phyloP scores from a whole-genome alignment of 2,888 invertebrate species.

The Embidobia sp. region DNA sequence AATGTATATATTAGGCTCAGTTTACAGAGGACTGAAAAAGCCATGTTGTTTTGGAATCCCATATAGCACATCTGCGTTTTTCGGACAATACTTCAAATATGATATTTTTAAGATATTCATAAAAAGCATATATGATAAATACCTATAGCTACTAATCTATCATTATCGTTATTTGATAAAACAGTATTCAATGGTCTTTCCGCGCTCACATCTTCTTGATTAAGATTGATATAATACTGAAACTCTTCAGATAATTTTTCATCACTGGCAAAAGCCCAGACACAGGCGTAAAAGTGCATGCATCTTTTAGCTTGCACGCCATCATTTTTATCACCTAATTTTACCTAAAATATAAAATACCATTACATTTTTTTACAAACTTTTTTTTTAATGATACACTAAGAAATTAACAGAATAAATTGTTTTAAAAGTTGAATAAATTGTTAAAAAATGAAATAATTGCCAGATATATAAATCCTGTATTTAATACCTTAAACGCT shows the following conservation, averaged over 20 bases:
- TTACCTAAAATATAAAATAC: slow-evolving; percentile 46
- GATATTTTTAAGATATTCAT: no score
- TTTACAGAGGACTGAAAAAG: no score
- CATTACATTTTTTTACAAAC: no score
- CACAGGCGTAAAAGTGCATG: slow-evolving; percentile 87
- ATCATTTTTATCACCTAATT: slow-evolving; percentile 71
- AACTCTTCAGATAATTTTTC: slow-evolving; percentile 85
- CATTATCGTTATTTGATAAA: slow-evolving; percentile 71
- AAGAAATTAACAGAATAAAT: no score
- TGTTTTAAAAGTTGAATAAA: no score
- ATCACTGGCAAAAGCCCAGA: slow-evolving; percentile 87
- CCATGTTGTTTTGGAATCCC: no score
- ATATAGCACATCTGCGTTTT: no score
- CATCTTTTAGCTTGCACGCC: slow-evolving; percentile 81
- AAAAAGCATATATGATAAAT: no score
- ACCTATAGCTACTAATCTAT: slow-evolving; percentile 78
- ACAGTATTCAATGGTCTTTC: slow-evolving; percentile 70
- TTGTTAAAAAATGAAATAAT: no score
- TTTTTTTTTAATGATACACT: slow-evolving; percentile 9
- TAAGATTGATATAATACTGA: slow-evolving; percentile 83
- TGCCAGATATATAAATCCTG: no score
- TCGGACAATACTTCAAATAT: no score
- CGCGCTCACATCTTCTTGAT: slow-evolving; percentile 76
- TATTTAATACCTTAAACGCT: slow-evolving; percentile 81
- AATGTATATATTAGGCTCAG: no score